Evolutionary conservation across 2,797 vertebrate genomes (phyloP).

Genomic region (Acanthurus tractus): DNA sequence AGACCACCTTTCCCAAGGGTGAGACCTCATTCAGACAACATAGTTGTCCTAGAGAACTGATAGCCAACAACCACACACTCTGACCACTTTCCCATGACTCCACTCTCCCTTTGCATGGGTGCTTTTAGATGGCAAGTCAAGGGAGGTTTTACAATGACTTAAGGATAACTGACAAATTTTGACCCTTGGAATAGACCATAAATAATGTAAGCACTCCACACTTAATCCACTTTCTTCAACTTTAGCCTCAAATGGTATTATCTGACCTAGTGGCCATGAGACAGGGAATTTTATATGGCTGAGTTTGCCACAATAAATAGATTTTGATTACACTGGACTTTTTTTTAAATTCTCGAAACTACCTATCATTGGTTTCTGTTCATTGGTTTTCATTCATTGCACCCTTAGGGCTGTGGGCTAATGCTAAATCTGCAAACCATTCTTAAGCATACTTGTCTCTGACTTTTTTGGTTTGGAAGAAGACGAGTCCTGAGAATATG

Average conservation of each 20-base stretch:
- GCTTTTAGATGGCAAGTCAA: constrained; percentile 25
- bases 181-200: constrained; percentile 49
- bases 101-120: constrained; percentile 38
- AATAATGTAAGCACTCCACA: constrained; percentile 50
- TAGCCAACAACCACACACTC: constrained; percentile 51
- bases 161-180: constrained; percentile 60
- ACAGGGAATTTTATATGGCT: constrained; percentile 51
- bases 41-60: constrained; percentile 40
- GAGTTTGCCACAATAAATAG: constrained; percentile 61
- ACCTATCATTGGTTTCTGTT: constrained; percentile 31
- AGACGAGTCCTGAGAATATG: constrained; percentile 41
- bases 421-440: constrained; percentile 42
- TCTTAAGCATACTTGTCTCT: constrained; percentile 51
- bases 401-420: constrained; percentile 36
- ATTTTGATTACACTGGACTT: constrained; percentile 55
- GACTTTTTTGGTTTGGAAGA: constrained; percentile 47
- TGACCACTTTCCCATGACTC: constrained; percentile 62
- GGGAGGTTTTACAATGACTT: constrained; percentile 43
- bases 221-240: constrained; percentile 41
- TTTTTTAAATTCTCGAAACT: constrained; percentile 32
- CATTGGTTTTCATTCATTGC: constrained; percentile 34
- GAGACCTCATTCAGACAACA: constrained; percentile 43
- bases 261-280: constrained; percentile 32
- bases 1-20: constrained; percentile 42
- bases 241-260: constrained; percentile 48